Percentiles rank a stretch among this genome's conserved stretches.
These are phyloP conservation scores for Silvanus unidentatus DNA, from an alignment of 2,888 invertebrate species.

Conservation along the genomic window DNA sequence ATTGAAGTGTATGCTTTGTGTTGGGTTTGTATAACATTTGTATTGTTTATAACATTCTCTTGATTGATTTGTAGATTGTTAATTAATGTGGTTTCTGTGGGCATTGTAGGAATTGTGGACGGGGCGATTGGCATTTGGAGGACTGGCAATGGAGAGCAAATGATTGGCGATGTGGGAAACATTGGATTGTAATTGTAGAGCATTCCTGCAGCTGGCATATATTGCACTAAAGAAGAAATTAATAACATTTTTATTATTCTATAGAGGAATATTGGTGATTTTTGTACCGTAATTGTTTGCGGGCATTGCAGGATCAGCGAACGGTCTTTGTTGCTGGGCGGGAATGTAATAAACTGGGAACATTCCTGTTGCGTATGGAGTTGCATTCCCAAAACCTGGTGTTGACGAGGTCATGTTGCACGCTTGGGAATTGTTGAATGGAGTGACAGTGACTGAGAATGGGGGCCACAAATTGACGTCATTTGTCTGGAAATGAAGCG, in stretches of 20 bases:
- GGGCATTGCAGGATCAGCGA: slow-evolving; percentile 11
- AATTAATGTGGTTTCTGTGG: slow-evolving; percentile 15
- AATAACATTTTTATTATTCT: background rate
- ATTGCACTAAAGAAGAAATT: slow-evolving; percentile 50
- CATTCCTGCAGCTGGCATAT: slow-evolving; percentile 50
- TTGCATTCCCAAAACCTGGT: slow-evolving; percentile 29
- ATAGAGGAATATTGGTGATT: no score
- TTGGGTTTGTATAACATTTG: slow-evolving; percentile 16
- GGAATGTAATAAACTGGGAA: slow-evolving; percentile 55
- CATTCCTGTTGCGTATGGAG: slow-evolving; percentile 40
- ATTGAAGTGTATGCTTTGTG: slow-evolving; percentile 24
- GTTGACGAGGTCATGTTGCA: slow-evolving; percentile 29
- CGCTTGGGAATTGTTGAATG: slow-evolving; percentile 38
- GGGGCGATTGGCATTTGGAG: slow-evolving; percentile 35
- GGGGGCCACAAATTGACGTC: slow-evolving; percentile 57
- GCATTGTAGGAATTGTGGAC: slow-evolving; percentile 19
- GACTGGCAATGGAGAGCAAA: slow-evolving; percentile 55
- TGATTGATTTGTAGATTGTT: slow-evolving; percentile 11
- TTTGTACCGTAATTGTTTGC: slow-evolving; percentile 28
- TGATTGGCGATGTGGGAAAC: slow-evolving; percentile 51
- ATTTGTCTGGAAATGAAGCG: slow-evolving; percentile 29
- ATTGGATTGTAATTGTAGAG: slow-evolving; percentile 54
- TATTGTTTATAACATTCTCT: slow-evolving; percentile 10
- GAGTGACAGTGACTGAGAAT: slow-evolving; percentile 50
- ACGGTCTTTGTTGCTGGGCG: slow-evolving; percentile 6